These are phyloP conservation scores for Zeugodacus cucurbitae DNA, from an alignment of 1,140 invertebrate species.

Conservation along the genomic window DNA sequence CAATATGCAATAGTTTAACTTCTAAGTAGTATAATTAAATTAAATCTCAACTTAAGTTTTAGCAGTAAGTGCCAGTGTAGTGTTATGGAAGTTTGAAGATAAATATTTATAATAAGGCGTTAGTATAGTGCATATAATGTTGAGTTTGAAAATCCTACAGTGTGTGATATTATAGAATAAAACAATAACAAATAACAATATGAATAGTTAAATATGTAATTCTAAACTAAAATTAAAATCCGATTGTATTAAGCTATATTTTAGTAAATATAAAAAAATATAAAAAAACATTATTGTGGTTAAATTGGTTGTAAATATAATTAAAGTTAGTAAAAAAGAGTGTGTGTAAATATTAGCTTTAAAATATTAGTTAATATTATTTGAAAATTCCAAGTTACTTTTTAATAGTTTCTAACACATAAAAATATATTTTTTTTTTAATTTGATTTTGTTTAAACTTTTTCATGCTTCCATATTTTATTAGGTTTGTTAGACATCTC, in stretches of 20 bases:
- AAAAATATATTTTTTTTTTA: background rate
- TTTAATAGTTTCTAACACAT: background rate
- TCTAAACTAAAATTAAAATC: background rate
- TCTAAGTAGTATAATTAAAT: constrained; percentile 22
- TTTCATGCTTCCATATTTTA: constrained; percentile 6
- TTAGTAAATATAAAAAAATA: constrained; percentile 7
- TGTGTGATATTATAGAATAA: constrained; percentile 66
- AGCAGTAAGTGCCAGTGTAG: background rate
- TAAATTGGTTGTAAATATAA: background rate
- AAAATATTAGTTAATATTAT: too few species aligned
- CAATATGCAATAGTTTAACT: constrained; percentile 26
- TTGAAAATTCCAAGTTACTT: background rate
- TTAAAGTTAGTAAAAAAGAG: background rate
- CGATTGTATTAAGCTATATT: background rate
- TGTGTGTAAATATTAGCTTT: constrained; percentile 6
- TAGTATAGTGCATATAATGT: constrained; percentile 34
- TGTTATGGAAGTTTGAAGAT: background rate
- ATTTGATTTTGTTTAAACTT: background rate
- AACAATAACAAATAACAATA: constrained; percentile 1
- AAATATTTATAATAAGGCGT: background rate
- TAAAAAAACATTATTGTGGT: background rate
- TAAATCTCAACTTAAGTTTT: background rate
- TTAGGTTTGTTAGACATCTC: background rate
- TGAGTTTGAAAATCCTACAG: constrained; percentile 58
- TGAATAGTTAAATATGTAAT: constrained; percentile 32